Base-by-base conservation (phyloP, 2,888 invertebrate species). In the Tenthredo mesomela region DNA sequence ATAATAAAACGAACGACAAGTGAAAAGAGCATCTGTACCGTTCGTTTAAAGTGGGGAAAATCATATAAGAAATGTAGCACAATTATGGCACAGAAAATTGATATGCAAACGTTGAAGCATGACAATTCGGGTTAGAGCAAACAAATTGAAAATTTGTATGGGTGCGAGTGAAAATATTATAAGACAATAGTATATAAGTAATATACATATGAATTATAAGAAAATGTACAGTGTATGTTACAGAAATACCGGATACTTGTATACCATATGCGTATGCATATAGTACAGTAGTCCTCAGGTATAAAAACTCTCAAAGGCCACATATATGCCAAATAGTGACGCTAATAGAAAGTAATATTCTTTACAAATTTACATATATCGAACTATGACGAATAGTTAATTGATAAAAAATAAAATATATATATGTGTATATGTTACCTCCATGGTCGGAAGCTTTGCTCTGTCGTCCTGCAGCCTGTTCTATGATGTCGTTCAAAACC, bases 401-500 rank as follows among this genome's bases (percentile, higher is more conserved):
- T 58, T 47, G 65, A 58, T 77, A 70, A 71, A 83, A 86, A 85
- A 84, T 50, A 86, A 50, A 85, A 77, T 85, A 77, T 80, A 84
- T 37, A 84, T 71, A 82, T 37, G 37, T 37, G 0, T 37, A 82
- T 86, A 88, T 85, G 89, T 95, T 96, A 98, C 97, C 97, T 96
- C 97, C 97, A 93, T 97, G 97, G 88, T 98, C 98, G 92, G 97
- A 97, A 86, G 96, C 96, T 92, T 96, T 95, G 94, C 97, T 97
- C 92, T 97, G 97, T 93, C 97, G 95, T 89, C 97, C 97, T 86
- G 98, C 97, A 85, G 97, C 98, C 95, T 98, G 98, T 93, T 99
- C 98, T 90, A 99, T 98, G 91, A 99, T 98, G 93, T 99, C 98
- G 93, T 98, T 98, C 91, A 99, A 95, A 90, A 98, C 98, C 98